Percentiles rank a stretch among this genome's conserved stretches.
Evolutionary conservation across 2,113 vertebrate species (phyloP).

Genomic region (Erythrocebus patas): DNA sequence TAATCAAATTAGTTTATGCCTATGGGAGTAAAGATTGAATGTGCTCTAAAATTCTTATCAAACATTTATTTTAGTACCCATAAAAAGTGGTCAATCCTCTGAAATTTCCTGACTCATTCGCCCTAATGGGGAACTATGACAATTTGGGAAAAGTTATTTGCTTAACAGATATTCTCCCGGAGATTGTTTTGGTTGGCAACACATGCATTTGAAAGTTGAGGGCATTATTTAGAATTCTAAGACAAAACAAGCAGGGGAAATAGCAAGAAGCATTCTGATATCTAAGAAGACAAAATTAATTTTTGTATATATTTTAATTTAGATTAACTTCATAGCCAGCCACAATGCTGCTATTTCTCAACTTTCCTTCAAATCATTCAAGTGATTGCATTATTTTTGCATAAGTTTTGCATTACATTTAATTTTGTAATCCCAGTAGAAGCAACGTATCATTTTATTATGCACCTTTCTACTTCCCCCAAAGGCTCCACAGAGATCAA

Average conservation of each 20-base stretch:
- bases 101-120: slow-evolving; percentile 34
- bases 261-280: neutral
- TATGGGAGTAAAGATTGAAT: neutral
- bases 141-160: slow-evolving; percentile 44
- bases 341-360: neutral
- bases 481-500: slow-evolving; percentile 50
- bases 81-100: neutral
- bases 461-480: neutral
- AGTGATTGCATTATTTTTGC: slow-evolving; percentile 57
- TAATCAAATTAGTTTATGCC: slow-evolving; percentile 6
- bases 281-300: slow-evolving; percentile 54
- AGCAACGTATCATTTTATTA: slow-evolving; percentile 32
- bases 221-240: neutral
- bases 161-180: slow-evolving; percentile 5
- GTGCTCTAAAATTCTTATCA: slow-evolving; percentile 25
- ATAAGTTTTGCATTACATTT: slow-evolving; percentile 48
- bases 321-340: slow-evolving; percentile 50
- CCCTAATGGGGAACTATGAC: neutral
- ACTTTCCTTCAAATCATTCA: slow-evolving; percentile 21
- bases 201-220: slow-evolving; percentile 19
- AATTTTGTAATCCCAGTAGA: slow-evolving; percentile 65
- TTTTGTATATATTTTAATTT: slow-evolving; percentile 62
- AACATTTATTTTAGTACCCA: neutral
- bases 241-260: neutral
- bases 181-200: neutral